Percentiles rank a stretch among this genome's conserved stretches.
Conservation (phyloP, 2,797 vertebrate genomes). For the Otolemur crassicaudatus region DNA sequence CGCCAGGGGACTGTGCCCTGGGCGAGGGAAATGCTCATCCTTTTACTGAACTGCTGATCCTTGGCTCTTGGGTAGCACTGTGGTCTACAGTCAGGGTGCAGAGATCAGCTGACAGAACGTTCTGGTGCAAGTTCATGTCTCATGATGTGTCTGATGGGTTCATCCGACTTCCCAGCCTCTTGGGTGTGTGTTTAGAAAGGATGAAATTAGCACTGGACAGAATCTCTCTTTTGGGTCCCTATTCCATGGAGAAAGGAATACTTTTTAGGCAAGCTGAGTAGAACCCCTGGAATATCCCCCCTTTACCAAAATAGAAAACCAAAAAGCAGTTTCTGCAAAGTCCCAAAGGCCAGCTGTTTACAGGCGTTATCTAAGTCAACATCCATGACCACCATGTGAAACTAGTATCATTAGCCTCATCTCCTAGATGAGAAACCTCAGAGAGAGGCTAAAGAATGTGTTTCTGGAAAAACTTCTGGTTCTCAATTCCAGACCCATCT, state of each 20-base stretch:
- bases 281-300: not conserved
- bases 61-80: not conserved
- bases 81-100: not conserved
- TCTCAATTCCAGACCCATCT: not conserved
- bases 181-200: not conserved
- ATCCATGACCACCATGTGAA: not conserved
- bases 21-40: not conserved
- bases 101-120: not conserved
- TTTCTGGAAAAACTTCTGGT: not conserved
- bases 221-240: not conserved
- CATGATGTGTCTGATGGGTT: not conserved
- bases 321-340: not conserved
- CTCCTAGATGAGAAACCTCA: not conserved
- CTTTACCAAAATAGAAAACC: not conserved
- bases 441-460: fast-evolving
- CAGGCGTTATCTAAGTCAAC: not conserved
- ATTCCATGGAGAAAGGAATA: not conserved
- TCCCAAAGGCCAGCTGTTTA: not conserved
- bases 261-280: not conserved
- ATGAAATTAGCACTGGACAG: not conserved
- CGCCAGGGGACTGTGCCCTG: not conserved
- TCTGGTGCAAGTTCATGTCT: not conserved
- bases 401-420: not conserved
- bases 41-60: not conserved
- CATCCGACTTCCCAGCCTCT: not conserved